phyloP scores from a whole-genome alignment of 2,113 vertebrate species.

The Rhinolophus sinicus region DNA sequence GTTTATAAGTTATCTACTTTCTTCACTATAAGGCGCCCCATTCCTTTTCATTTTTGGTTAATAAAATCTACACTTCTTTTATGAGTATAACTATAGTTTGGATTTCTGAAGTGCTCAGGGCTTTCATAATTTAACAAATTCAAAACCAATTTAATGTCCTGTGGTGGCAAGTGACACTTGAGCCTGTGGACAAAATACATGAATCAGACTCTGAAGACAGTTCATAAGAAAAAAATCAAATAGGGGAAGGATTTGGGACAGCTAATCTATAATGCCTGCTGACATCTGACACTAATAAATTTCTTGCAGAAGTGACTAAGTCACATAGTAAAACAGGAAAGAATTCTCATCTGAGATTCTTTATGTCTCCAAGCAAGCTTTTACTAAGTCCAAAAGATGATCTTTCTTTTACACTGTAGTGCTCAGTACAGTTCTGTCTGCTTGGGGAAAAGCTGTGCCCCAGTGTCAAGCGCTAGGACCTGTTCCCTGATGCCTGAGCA shows the following conservation, averaged over 20 bases:
- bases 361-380: not conserved
- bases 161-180: not conserved
- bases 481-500: not conserved
- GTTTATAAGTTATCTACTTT: not conserved
- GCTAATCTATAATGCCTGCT: not conserved
- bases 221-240: not conserved
- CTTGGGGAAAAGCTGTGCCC: not conserved
- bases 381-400: not conserved
- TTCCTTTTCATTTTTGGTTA: not conserved
- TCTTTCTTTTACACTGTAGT: not conserved
- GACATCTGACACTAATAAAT: not conserved
- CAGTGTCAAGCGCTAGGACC: not conserved
- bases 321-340: not conserved
- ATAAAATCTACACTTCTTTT: not conserved
- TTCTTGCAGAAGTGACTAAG: not conserved
- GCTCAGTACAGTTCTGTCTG: not conserved
- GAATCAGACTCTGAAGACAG: not conserved
- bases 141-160: not conserved
- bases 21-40: not conserved
- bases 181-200: not conserved
- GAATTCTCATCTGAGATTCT: not conserved
- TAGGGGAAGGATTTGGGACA: not conserved
- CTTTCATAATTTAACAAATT: not conserved
- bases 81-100: not conserved
- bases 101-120: not conserved